Evolutionary conservation across 2,797 vertebrate genomes (phyloP).

Genomic region (Pangasius larnaudii): DNA sequence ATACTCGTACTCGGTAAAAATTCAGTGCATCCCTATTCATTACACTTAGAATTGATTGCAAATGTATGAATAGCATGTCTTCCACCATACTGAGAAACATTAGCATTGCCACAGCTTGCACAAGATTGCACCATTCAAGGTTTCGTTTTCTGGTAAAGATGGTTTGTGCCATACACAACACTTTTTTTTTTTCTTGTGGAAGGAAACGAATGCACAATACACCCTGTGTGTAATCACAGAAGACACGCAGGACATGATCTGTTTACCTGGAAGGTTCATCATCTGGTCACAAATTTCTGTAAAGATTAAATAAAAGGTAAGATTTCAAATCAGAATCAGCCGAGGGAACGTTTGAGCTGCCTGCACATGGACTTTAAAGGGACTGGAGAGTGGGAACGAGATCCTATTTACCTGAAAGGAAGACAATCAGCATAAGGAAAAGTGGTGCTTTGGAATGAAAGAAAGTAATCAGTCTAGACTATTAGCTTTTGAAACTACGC

Average conservation of each 20-base stretch:
- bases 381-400: slow-evolving; percentile 21
- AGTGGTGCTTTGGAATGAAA: slow-evolving; percentile 53
- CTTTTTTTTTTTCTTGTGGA: background rate
- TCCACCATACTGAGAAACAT: background rate
- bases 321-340: slow-evolving; percentile 64
- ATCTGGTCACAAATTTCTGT: slow-evolving; percentile 47
- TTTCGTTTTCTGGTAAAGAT: background rate
- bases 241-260: slow-evolving; percentile 22
- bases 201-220: slow-evolving; percentile 29
- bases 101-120: background rate
- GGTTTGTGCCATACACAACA: background rate
- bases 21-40: background rate
- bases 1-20: background rate
- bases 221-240: slow-evolving; percentile 48
- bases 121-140: background rate
- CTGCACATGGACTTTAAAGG: slow-evolving; percentile 43
- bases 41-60: background rate
- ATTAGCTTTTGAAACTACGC: slow-evolving; percentile 46
- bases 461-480: slow-evolving; percentile 54
- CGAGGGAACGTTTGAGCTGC: slow-evolving; percentile 53
- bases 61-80: background rate
- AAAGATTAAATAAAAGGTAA: slow-evolving; percentile 50
- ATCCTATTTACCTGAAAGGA: slow-evolving; percentile 49
- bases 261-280: slow-evolving; percentile 56
- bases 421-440: slow-evolving; percentile 49